Evolutionary conservation across 2,797 vertebrate genomes (phyloP).

Genomic region (Dermochelys coriacea): DNA sequence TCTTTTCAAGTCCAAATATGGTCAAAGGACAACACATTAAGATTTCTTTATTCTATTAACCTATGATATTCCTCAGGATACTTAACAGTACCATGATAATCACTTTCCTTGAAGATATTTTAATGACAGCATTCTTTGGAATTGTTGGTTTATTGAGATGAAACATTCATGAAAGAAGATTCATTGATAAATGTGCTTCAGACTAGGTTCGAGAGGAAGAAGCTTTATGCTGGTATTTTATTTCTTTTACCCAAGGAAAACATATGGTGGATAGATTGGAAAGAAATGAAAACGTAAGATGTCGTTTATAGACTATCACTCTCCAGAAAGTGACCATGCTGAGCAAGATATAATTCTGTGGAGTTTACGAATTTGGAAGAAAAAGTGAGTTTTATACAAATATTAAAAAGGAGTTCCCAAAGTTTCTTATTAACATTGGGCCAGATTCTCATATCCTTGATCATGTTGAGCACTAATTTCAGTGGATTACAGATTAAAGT

Average conservation of each 20-base stretch:
- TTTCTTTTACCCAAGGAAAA: conserved; percentile 13
- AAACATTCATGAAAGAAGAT: conserved; percentile 38
- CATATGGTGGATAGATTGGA: background rate
- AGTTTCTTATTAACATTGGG: background rate
- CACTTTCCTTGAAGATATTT: conserved; percentile 56
- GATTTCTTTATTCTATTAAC: background rate
- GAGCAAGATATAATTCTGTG: background rate
- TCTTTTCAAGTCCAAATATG: conserved; percentile 1
- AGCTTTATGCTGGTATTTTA: background rate
- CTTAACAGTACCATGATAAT: conserved; percentile 63
- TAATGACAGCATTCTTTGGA: conserved; percentile 64
- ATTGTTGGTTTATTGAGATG: conserved; percentile 62
- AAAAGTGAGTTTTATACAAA: background rate
- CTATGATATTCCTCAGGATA: background rate
- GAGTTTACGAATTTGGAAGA: background rate
- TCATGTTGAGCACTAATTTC: background rate
- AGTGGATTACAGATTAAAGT: background rate
- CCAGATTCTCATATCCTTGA: background rate
- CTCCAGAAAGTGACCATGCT: background rate
- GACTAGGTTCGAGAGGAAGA: background rate
- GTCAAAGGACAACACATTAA: conserved; percentile 1
- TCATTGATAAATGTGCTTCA: conserved; percentile 25
- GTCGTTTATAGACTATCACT: background rate
- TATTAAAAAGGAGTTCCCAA: background rate
- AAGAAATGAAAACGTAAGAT: background rate